Evolutionary conservation across 2,888 invertebrate species (phyloP).

Genomic region (Tribolium freemani): DNA sequence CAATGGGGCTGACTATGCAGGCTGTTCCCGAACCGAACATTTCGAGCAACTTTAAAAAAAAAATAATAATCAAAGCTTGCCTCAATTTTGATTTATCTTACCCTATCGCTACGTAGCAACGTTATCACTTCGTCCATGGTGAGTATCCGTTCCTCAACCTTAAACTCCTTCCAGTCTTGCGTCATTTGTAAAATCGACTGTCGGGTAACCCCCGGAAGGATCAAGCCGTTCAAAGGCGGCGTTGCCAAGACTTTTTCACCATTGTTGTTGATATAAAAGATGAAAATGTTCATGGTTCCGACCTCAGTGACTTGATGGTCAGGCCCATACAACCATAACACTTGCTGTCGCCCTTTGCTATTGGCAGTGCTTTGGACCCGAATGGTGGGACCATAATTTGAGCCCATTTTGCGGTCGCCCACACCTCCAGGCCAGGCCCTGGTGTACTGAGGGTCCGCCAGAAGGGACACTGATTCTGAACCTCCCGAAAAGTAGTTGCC

Average conservation of each 20-base stretch:
- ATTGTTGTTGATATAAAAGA: conserved; percentile 87
- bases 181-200: conserved; percentile 87
- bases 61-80: background rate
- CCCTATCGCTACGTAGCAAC: conserved; percentile 84
- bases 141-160: conserved; percentile 83
- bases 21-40: conserved; percentile 99
- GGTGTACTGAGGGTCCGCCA: conserved; percentile 91
- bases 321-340: conserved; percentile 95
- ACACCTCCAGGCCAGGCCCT: conserved; percentile 95
- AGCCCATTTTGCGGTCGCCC: conserved; percentile 95
- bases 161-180: conserved; percentile 88
- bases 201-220: conserved; percentile 95
- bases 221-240: conserved; percentile 93
- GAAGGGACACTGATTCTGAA: conserved; percentile 79
- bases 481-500: conserved; percentile 89
- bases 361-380: conserved; percentile 84
- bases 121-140: conserved; percentile 87
- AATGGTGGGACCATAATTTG: conserved; percentile 91
- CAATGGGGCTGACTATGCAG: conserved; percentile 93
- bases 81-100: conserved; percentile 68
- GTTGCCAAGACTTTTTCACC: conserved; percentile 95
- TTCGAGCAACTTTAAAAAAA: conserved; percentile 84
- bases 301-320: conserved; percentile 96
- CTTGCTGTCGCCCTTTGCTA: conserved; percentile 89
- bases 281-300: conserved; percentile 98